Percentiles rank a stretch among this genome's conserved stretches.
phyloP scores from a whole-genome alignment of 2,113 vertebrate species.

The Corynorhinus townsendii region DNA sequence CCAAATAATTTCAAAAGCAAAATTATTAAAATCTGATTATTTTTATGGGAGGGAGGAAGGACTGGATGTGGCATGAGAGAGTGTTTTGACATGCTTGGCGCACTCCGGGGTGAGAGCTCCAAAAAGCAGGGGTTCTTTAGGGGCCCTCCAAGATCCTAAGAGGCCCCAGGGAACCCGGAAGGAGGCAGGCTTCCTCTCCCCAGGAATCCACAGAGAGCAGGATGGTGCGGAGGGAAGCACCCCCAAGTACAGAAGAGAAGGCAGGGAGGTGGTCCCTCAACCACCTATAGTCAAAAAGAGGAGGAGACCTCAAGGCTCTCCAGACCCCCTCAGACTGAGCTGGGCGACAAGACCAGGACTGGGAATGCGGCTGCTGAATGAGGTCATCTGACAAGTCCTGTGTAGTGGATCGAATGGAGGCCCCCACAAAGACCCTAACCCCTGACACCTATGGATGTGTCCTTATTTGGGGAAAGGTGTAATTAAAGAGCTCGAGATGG shows the following conservation, averaged over 20 bases:
- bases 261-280: neutral
- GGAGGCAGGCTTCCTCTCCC: neutral
- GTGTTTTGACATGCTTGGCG: neutral
- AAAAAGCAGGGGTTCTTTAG: neutral
- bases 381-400: neutral
- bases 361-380: accelerated
- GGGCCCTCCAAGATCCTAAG: neutral
- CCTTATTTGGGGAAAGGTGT: neutral
- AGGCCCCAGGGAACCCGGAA: neutral
- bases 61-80: neutral
- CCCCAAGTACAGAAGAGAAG: neutral
- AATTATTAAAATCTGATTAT: neutral
- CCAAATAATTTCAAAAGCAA: slow-evolving; percentile 17
- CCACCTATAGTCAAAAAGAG: accelerated
- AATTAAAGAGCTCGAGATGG: neutral
- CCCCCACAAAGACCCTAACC: neutral
- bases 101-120: neutral
- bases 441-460: neutral
- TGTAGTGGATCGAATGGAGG: neutral
- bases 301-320: neutral
- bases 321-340: neutral
- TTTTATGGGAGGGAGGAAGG: neutral
- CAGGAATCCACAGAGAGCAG: neutral
- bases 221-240: neutral
- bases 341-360: neutral